Conservation (phyloP, 1,140 invertebrate genomes). For the Mactra quadrangularis region DNA sequence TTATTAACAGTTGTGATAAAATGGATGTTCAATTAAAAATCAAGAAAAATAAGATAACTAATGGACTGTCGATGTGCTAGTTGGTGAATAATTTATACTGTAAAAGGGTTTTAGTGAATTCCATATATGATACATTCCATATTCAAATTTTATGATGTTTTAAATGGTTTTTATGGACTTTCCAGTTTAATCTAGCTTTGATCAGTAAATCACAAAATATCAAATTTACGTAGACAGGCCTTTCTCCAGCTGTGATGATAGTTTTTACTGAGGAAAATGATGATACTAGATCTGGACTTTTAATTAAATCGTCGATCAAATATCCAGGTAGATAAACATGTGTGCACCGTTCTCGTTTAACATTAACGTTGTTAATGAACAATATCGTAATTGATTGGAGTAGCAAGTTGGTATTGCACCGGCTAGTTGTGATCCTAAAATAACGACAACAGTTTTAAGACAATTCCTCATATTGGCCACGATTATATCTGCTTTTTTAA, state of each 20-base stretch:
- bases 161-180: too few relatives aligned
- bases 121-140: too few relatives aligned
- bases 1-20: too few relatives aligned
- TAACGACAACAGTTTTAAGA: conserved; percentile 1
- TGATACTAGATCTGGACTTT: not conserved
- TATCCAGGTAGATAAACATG: conserved; percentile 26
- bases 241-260: conserved; percentile 1
- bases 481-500: conserved; percentile 8
- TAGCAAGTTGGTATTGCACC: conserved; percentile 13
- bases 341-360: conserved; percentile 10
- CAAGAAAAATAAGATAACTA: too few relatives aligned
- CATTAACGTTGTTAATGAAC: conserved; percentile 1
- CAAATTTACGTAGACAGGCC: too few relatives aligned
- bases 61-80: too few relatives aligned
- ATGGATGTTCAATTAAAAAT: too few relatives aligned
- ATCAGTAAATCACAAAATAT: too few relatives aligned
- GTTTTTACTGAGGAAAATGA: not conserved
- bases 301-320: not conserved
- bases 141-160: too few relatives aligned
- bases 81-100: too few relatives aligned
- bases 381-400: not conserved
- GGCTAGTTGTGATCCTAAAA: conserved; percentile 2
- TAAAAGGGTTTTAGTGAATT: too few relatives aligned
- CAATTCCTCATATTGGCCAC: conserved; percentile 30
- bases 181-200: too few relatives aligned